phyloP scores from a whole-genome alignment of 2,888 invertebrate species.

The Melieria omissa region DNA sequence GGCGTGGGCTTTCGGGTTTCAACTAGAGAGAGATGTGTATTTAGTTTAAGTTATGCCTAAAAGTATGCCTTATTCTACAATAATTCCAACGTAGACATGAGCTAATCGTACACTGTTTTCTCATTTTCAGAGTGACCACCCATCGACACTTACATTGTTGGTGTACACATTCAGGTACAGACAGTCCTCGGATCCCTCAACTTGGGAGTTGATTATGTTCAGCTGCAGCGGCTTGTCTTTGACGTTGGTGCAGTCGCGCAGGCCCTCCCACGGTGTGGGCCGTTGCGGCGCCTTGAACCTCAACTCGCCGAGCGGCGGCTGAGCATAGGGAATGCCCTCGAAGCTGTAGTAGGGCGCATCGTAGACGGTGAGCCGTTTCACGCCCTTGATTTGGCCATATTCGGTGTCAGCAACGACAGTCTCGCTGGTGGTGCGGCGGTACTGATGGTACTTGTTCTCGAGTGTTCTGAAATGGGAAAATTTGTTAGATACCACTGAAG shows the following conservation, averaged over 20 bases:
- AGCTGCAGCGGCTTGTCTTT: slow-evolving; percentile 61
- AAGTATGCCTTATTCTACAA: no score
- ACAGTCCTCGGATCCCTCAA: slow-evolving; percentile 70
- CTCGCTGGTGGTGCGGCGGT: slow-evolving; percentile 58
- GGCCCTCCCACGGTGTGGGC: slow-evolving; percentile 66
- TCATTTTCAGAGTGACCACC: neutral
- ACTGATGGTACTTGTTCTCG: slow-evolving; percentile 60
- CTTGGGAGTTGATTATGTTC: slow-evolving; percentile 56
- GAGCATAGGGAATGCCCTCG: slow-evolving; percentile 65
- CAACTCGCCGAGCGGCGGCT: slow-evolving; percentile 64
- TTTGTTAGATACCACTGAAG: no score
- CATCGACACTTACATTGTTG: slow-evolving; percentile 56
- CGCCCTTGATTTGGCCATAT: slow-evolving; percentile 62
- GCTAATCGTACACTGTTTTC: neutral
- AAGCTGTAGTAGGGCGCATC: slow-evolving; percentile 62
- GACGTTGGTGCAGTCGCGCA: slow-evolving; percentile 64
- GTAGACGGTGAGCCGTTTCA: slow-evolving; percentile 59
- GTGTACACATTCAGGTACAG: slow-evolving; percentile 69
- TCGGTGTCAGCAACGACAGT: slow-evolving; percentile 59
- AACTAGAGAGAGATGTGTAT: slow-evolving; percentile 47
- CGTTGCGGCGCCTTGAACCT: slow-evolving; percentile 67
- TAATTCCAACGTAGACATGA: neutral
- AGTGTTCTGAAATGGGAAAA: slow-evolving; percentile 50
- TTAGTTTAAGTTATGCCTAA: neutral
- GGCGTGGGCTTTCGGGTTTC: slow-evolving; percentile 56